These are phyloP conservation scores for Pardosa pseudoannulata DNA, from an alignment of 2,888 invertebrate species.

Conservation along the genomic window DNA sequence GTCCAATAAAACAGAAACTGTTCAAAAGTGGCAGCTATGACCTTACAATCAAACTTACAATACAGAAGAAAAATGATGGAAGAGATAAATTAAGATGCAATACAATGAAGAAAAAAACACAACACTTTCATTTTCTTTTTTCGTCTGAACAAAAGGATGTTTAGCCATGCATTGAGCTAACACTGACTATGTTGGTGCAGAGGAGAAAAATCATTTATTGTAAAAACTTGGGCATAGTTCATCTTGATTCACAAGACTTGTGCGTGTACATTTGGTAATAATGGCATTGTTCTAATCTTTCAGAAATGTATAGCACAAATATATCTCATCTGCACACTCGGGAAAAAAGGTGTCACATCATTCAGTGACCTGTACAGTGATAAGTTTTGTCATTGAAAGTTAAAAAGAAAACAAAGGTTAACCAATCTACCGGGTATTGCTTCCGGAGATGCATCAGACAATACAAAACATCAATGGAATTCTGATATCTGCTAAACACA, in stretches of 20 bases:
- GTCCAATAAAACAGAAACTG: background rate
- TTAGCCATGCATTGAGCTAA: slow-evolving; percentile 58
- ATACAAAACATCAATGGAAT: slow-evolving; percentile 69
- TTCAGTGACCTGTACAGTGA: slow-evolving; percentile 59
- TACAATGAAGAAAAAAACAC: background rate
- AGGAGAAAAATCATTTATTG: slow-evolving; percentile 30
- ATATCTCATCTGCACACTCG: slow-evolving; percentile 62
- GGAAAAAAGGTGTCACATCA: slow-evolving; percentile 39
- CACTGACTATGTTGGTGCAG: slow-evolving; percentile 60
- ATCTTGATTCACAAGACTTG: slow-evolving; percentile 66
- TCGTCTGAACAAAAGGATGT: background rate
- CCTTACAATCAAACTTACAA: background rate
- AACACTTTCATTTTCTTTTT: background rate
- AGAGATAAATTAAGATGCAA: slow-evolving; percentile 1
- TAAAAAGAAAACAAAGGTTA: slow-evolving; percentile 28
- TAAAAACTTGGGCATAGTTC: slow-evolving; percentile 67
- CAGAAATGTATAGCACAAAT: slow-evolving; percentile 69
- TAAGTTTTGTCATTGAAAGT: slow-evolving; percentile 42
- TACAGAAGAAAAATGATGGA: background rate
- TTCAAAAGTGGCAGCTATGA: background rate
- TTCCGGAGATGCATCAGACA: slow-evolving; percentile 43
- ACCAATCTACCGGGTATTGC: slow-evolving; percentile 32
- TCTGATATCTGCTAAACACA: slow-evolving; percentile 58
- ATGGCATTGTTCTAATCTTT: slow-evolving; percentile 67
- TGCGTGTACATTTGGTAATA: slow-evolving; percentile 72